These are phyloP conservation scores for Balaeniceps rex DNA, from an alignment of 2,113 vertebrate species.

Conservation along the genomic window DNA sequence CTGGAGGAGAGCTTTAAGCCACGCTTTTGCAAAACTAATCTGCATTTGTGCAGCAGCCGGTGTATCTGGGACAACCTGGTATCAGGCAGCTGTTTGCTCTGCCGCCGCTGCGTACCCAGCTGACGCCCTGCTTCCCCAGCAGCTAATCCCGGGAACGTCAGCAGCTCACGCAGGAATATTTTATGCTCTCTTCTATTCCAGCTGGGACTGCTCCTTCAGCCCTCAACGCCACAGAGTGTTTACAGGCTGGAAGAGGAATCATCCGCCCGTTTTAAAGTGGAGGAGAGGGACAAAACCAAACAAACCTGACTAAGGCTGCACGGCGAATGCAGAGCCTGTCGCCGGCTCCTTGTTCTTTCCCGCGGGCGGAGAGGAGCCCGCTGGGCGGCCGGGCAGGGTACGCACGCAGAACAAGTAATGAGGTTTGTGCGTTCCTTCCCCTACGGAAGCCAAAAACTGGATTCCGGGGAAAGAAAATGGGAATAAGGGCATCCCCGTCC, in stretches of 20 bases:
- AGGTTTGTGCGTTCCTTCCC: not conserved
- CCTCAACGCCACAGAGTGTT: not conserved
- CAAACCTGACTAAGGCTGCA: not conserved
- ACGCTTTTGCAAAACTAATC: not conserved
- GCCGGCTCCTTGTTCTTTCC: not conserved
- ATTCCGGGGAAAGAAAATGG: not conserved
- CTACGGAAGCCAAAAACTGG: not conserved
- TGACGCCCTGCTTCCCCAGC: not conserved
- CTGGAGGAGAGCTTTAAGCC: not conserved
- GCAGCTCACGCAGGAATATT: not conserved
- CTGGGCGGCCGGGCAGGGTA: not conserved
- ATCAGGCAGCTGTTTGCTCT: not conserved
- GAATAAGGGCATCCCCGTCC: not conserved
- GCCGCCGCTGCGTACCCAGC: not conserved
- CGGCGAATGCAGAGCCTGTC: not conserved
- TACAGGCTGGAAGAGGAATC: not conserved
- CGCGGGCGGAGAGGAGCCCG: not conserved
- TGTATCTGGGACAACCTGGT: not conserved
- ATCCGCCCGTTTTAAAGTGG: not conserved
- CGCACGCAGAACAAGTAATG: not conserved
- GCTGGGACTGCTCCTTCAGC: not conserved
- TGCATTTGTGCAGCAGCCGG: not conserved
- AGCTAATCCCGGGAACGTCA: not conserved
- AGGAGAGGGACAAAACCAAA: not conserved
- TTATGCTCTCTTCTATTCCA: not conserved